These are phyloP conservation scores for Salvator merianae DNA, from an alignment of 2,113 vertebrate genomes.

Conservation along the genomic window DNA sequence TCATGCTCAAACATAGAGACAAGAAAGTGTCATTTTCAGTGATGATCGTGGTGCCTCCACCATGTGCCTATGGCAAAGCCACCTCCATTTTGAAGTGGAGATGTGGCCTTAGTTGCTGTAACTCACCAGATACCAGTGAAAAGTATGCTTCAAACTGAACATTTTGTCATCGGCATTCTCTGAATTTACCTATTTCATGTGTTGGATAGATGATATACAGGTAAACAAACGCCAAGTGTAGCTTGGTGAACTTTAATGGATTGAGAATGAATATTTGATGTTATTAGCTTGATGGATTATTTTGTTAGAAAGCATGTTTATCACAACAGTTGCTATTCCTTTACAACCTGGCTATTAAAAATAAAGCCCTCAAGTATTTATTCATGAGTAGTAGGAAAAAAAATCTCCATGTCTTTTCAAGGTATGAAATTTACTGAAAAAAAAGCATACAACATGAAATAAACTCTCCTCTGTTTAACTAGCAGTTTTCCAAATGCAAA, in stretches of 20 bases:
- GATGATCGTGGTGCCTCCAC: no score
- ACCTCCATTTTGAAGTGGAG: no score
- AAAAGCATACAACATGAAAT: constrained; percentile 42
- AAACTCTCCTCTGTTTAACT: constrained; percentile 40
- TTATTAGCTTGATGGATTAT: neutral
- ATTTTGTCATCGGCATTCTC: neutral
- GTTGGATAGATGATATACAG: constrained; percentile 10
- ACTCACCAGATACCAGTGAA: neutral
- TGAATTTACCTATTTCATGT: constrained; percentile 34
- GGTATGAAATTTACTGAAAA: constrained; percentile 38
- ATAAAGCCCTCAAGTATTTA: neutral
- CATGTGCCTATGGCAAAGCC: no score
- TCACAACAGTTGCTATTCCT: neutral
- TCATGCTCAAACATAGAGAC: no score
- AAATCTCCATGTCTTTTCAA: neutral
- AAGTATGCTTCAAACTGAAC: neutral
- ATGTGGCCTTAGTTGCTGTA: no score
- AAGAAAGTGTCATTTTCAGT: no score
- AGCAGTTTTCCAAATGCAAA: constrained; percentile 54
- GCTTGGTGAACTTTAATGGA: neutral
- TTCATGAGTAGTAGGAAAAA: constrained; percentile 24
- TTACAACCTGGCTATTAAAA: constrained; percentile 36
- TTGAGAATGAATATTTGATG: constrained; percentile 26
- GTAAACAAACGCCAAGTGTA: constrained; percentile 9
- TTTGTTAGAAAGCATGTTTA: constrained; percentile 3